Base-by-base conservation (phyloP, 2,797 vertebrate genomes). In the Tenualosa ilisha region DNA sequence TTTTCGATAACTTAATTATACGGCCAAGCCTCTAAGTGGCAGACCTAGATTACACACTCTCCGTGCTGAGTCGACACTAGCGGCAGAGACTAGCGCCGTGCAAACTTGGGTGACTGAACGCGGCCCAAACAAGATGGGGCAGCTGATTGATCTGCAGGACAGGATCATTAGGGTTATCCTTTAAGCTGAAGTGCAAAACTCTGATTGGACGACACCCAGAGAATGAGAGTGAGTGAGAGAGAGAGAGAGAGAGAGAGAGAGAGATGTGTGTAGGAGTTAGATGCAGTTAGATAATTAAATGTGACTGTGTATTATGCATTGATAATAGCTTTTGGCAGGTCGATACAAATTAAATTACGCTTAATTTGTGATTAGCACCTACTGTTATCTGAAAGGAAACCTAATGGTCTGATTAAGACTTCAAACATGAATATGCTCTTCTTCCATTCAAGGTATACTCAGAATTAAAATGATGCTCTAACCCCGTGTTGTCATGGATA, bases 251-350 rank as follows among this genome's bases (percentile, higher is more conserved):
- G 49, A 24, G 53, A 9, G 24, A 11, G 46, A 54, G 40, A 61
- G 56, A 26, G 40, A 37, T 43, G 40, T 22, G n/a, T 65, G 68
- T 40, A 68, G 22, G 75, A 51, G 17, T 40, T 11, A 79, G 24
- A 79, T 63, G 43, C 7, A 65, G 61, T 43, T 13, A 56, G 59
- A 49, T 5, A 53, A 82, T 79, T 79, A 79, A 26, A 79, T 79
- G 40, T 6, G 40, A 79, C 72, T 20, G 40, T 46, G 17, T 79
- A 43, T 22, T 46, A 20, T 22, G 72, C 37, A 43, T 43, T 46
- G 72, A 43, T 79, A 79, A 79, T 46, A 46, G 37, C 72, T 43
- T 20, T 22, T 79, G 72, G 72, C 72, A 79, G 40, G 40, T 46
- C 15, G 72, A 79, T 43, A 17, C 72, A 46, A 79, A 79, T 79